These are phyloP conservation scores for Luidia sarsii DNA, from an alignment of 53 echinoderm and acorn worm species.

Conservation along the genomic window DNA sequence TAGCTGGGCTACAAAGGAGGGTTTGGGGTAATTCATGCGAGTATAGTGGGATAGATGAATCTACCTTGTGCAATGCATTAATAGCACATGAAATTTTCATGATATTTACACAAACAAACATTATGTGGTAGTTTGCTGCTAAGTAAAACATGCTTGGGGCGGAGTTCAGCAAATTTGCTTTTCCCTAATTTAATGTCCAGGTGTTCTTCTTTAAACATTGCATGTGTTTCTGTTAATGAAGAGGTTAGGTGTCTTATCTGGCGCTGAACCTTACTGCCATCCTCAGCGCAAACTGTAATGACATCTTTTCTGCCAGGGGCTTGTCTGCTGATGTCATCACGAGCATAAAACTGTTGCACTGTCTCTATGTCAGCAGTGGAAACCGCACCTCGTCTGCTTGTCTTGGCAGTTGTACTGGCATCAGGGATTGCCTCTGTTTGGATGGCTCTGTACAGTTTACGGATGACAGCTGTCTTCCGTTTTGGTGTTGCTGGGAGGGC, in stretches of 20 bases:
- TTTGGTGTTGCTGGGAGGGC: constrained; percentile 27
- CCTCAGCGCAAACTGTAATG: constrained; percentile 16
- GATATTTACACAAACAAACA: constrained; percentile 58
- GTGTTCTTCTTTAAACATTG: neutral
- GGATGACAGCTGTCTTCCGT: constrained; percentile 15
- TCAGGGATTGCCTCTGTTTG: too few species aligned
- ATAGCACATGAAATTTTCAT: constrained; percentile 50
- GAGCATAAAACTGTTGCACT: neutral
- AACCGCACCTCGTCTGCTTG: too few species aligned
- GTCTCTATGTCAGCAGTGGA: neutral
- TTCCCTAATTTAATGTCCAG: too few species aligned
- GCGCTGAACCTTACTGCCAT: constrained; percentile 29
- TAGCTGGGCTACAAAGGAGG: neutral
- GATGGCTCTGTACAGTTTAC: constrained; percentile 17
- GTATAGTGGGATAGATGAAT: constrained; percentile 18
- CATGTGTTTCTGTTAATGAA: constrained; percentile 51
- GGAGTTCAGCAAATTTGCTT: constrained; percentile 37
- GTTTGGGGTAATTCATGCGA: constrained; percentile 14
- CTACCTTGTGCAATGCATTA: constrained; percentile 41
- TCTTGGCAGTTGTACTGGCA: too few species aligned
- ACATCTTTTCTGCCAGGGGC: constrained; percentile 58
- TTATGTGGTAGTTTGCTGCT: constrained; percentile 64
- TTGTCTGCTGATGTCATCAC: constrained; percentile 65
- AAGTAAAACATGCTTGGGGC: constrained; percentile 53
- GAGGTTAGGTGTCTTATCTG: constrained; percentile 45